Base-by-base conservation (phyloP, 2,888 invertebrate species). In the Chironomus tentans region DNA sequence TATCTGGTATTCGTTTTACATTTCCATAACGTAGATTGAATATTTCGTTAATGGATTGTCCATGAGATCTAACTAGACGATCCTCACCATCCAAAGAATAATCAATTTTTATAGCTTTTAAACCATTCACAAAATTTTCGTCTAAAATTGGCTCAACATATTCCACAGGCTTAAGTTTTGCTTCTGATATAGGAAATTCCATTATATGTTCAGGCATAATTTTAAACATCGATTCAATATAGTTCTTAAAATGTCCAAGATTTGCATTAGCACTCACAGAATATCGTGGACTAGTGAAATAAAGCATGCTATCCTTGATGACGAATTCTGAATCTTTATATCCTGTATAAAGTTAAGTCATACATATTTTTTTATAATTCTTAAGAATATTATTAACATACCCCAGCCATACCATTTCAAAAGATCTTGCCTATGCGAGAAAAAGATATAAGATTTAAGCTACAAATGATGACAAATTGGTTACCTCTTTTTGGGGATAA, bases 401-500 rank as follows among this genome's bases (percentile, higher is more conserved):
- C 68, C 99, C 99, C 99, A 99, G 21, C 99, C 99, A 85, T 98
- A 97, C 98, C 98, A 98, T 86, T 97, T 98, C 72, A 98, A 85
- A 48, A 94, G 84, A 75, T 96, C 92, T 84, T 97, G 95, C 80
- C 97, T 97, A 47, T 2, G 2, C 4, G 47, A 3, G 2, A 3
- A 12, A 2, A 47, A 47, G 4, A 3, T 47, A 47, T 12, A 47
- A 12, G 2, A 3, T 47, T 5, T 47, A 12, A 7, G 2, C 13
- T 2, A 47, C 13, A 47, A 12, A 12, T 47, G 5, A 12, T 47
- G 13, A 47, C 13, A 47, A 4, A 47, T 24, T 47, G 4, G 2
- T 47, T 47, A 47, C 47, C 47, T 47, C 47, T 13, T 7, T 47
- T 47, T 47, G 2, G 47, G 47, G 2, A 47, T 47, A 12, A 13